These are phyloP conservation scores for Rhinogobius similis DNA, from an alignment of 2,113 vertebrate genomes.

Conservation along the genomic window DNA sequence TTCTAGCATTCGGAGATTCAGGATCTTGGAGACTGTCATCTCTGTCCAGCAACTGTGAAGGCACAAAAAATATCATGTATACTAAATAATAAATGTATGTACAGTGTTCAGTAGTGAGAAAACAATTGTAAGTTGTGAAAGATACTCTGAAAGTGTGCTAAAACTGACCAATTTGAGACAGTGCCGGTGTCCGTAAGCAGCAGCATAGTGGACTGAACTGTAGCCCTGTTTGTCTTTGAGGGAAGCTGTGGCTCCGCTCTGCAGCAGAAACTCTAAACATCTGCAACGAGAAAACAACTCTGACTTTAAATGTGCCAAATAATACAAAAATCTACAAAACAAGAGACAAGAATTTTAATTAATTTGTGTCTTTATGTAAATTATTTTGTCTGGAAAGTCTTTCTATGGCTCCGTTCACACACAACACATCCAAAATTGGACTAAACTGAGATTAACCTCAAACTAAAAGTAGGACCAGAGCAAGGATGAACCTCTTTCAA, in stretches of 20 bases:
- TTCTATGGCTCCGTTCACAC: neutral
- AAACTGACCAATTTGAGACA: constrained; percentile 89
- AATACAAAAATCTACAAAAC: neutral
- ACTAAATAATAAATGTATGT: neutral
- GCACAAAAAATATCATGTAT: constrained; percentile 22
- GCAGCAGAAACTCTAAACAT: constrained; percentile 93
- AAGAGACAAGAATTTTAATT: neutral
- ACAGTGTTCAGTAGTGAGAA: neutral
- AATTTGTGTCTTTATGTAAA: neutral
- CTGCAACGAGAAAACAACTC: constrained; percentile 65
- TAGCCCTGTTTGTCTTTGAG: constrained; percentile 94
- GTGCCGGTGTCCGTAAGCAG: constrained; percentile 93
- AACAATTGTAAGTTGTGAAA: neutral
- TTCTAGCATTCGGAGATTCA: constrained; percentile 80
- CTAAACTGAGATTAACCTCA: neutral
- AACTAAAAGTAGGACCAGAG: neutral
- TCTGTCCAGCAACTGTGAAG: constrained; percentile 87
- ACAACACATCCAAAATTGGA: neutral
- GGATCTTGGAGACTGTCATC: constrained; percentile 80
- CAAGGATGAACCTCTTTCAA: neutral
- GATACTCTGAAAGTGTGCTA: neutral
- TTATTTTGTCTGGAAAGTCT: neutral
- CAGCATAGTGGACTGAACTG: constrained; percentile 92
- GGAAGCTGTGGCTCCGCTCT: constrained; percentile 86
- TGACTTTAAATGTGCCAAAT: neutral